Percentiles rank a stretch among this genome's conserved stretches.
These are phyloP conservation scores for Eledona agricola DNA, from an alignment of 2,888 invertebrate genomes.

Conservation along the genomic window DNA sequence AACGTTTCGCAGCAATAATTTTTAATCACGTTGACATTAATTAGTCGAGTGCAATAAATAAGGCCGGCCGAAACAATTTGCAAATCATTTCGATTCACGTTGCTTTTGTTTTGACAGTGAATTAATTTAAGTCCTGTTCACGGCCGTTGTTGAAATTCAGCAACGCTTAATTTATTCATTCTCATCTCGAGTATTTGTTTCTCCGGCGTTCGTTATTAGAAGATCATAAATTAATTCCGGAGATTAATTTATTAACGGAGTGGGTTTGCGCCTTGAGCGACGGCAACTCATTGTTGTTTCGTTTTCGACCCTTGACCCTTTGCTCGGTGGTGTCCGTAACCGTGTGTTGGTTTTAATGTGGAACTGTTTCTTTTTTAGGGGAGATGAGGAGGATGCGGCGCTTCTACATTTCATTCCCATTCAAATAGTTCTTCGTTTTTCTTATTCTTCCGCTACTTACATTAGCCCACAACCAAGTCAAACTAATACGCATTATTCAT, in stretches of 20 bases:
- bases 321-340: constrained; percentile 22
- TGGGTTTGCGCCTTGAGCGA: constrained; percentile 37
- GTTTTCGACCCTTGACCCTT: constrained; percentile 32
- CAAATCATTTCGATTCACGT: constrained; percentile 51
- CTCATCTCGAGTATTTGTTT: constrained; percentile 54
- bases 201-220: constrained; percentile 53
- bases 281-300: constrained; percentile 34
- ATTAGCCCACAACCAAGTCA: too few relatives aligned
- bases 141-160: constrained; percentile 50
- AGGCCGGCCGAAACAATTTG: constrained; percentile 50
- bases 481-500: too few relatives aligned
- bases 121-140: constrained; percentile 53
- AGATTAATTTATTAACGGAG: constrained; percentile 56
- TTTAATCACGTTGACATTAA: constrained; percentile 52
- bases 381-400: too few relatives aligned
- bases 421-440: too few relatives aligned
- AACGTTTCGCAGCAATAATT: constrained; percentile 41
- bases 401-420: too few relatives aligned
- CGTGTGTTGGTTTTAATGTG: constrained; percentile 21
- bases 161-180: constrained; percentile 55
- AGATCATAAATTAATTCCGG: constrained; percentile 56
- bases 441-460: too few relatives aligned
- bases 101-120: constrained; percentile 54
- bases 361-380: constrained; percentile 14
- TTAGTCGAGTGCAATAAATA: constrained; percentile 52